Evolutionary conservation across 2,113 vertebrate genomes (phyloP).

Genomic region (Pelecanus crispus): DNA sequence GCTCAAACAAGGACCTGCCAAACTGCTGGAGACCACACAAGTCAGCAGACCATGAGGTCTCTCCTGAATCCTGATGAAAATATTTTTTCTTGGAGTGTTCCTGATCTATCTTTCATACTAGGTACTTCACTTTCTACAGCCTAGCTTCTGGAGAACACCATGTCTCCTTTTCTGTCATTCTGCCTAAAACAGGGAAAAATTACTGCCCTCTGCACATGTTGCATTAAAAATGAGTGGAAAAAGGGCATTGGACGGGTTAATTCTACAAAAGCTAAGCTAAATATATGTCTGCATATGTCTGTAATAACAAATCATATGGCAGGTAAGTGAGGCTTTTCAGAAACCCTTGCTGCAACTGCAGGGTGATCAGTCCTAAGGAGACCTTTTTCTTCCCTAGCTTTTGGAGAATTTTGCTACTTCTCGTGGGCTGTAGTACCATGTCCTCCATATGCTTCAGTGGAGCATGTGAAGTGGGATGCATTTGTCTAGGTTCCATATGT

Average conservation of each 20-base stretch:
- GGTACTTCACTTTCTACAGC: not conserved
- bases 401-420: not conserved
- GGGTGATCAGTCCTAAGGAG: not conserved
- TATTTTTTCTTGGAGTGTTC: not conserved
- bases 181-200: not conserved
- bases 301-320: not conserved
- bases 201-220: not conserved
- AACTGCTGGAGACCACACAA: not conserved
- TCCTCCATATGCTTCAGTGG: not conserved
- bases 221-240: not conserved
- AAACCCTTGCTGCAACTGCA: not conserved
- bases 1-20: not conserved
- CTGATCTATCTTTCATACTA: not conserved
- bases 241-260: not conserved
- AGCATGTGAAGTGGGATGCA: not conserved
- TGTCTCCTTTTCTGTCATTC: not conserved
- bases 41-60: not conserved
- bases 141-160: not conserved
- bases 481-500: accelerated
- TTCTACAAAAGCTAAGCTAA: not conserved
- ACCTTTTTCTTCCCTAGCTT: not conserved
- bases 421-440: not conserved
- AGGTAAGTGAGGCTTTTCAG: not conserved
- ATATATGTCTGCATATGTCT: not conserved
- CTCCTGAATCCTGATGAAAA: not conserved